These are phyloP conservation scores for Pleuronectes platessa DNA, from an alignment of 2,113 vertebrate genomes.

Conservation along the genomic window DNA sequence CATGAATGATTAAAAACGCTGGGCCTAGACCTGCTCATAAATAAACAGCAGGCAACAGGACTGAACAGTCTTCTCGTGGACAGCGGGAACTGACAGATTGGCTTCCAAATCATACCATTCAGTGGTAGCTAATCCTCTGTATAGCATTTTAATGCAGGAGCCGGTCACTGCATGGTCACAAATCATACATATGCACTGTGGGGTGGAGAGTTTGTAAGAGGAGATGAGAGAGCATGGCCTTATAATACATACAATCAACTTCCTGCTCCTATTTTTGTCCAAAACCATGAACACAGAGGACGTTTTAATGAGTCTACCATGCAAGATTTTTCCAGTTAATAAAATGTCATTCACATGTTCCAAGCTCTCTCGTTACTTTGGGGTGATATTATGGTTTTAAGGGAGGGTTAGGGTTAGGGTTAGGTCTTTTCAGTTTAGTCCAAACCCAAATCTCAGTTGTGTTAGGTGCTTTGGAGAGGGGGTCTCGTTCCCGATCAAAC, in stretches of 20 bases:
- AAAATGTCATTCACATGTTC: slow-evolving; percentile 65
- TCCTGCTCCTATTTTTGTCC: slow-evolving; percentile 26
- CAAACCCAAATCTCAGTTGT: too few species aligned
- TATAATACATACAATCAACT: slow-evolving; percentile 34
- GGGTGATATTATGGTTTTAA: slow-evolving; percentile 46
- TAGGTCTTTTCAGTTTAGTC: too few species aligned
- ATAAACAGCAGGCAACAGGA: slow-evolving; percentile 82
- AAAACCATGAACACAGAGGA: slow-evolving; percentile 45
- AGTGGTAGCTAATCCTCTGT: slow-evolving; percentile 71
- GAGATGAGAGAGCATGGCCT: slow-evolving; percentile 30
- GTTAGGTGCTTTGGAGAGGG: too few species aligned
- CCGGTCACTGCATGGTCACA: slow-evolving; percentile 42
- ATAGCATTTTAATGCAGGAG: slow-evolving; percentile 67
- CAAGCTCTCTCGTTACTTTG: slow-evolving; percentile 51
- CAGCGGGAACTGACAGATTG: slow-evolving; percentile 71
- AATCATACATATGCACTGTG: slow-evolving; percentile 62
- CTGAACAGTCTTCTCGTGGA: slow-evolving; percentile 70
- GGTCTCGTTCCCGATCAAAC: too few species aligned
- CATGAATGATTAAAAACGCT: slow-evolving; percentile 84
- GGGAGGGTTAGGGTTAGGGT: too few species aligned
- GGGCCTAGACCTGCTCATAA: slow-evolving; percentile 81
- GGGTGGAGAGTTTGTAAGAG: slow-evolving; percentile 51
- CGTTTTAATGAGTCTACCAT: slow-evolving; percentile 66
- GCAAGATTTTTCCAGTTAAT: slow-evolving; percentile 50
- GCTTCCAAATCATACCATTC: slow-evolving; percentile 76